phyloP scores from a whole-genome alignment of 2,113 vertebrate genomes.

The Helogale parvula region DNA sequence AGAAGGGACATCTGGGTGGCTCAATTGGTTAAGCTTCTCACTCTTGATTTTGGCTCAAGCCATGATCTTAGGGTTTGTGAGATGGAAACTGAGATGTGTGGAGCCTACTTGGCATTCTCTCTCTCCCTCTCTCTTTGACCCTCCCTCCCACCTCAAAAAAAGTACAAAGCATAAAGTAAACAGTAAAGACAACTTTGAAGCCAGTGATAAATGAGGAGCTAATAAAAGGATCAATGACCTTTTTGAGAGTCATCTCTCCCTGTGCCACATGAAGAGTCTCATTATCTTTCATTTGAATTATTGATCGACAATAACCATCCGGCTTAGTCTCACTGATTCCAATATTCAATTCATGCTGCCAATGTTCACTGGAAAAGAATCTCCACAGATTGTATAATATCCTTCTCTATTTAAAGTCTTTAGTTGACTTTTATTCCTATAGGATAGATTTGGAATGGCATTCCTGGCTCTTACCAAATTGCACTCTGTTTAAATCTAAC shows the following conservation, averaged over 20 bases:
- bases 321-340: rapidly evolving
- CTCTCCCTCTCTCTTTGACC: too few relatives aligned
- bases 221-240: neutral
- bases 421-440: neutral
- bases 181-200: neutral
- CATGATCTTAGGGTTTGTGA: too few relatives aligned
- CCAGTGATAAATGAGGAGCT: neutral
- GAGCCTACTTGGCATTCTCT: too few relatives aligned
- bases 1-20: neutral
- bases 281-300: neutral
- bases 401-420: neutral
- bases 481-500: neutral
- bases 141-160: neutral
- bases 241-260: neutral
- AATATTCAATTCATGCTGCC: neutral
- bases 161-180: neutral
- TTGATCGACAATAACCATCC: rapidly evolving
- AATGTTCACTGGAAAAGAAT: neutral
- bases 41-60: too few relatives aligned
- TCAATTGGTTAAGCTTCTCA: too few relatives aligned
- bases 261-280: neutral
- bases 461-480: neutral
- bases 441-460: neutral
- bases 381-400: neutral
- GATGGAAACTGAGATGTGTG: too few relatives aligned